A percentile compares a stretch with the other conserved stretches of the same genome.
Evolutionary conservation across 2,113 vertebrate species (phyloP).

Genomic region (Numenius arquata): DNA sequence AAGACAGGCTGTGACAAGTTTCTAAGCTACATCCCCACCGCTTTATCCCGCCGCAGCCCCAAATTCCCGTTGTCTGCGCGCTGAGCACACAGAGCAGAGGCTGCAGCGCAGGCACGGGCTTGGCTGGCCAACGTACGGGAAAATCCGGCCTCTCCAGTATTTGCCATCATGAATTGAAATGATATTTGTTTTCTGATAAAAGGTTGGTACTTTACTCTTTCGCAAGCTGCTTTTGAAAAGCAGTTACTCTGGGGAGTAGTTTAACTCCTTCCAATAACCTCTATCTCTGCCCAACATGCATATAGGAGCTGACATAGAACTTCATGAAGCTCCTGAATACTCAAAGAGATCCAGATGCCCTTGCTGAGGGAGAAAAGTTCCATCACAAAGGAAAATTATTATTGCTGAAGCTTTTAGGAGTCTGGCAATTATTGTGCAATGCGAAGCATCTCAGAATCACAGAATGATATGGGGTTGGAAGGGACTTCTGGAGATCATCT

Average conservation of each 20-base stretch:
- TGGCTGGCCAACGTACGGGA: not conserved
- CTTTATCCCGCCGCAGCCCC: not conserved
- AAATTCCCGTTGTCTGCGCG: not conserved
- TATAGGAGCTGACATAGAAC: not conserved
- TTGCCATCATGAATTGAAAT: not conserved
- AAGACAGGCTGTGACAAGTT: slow-evolving; percentile 7
- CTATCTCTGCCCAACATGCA: accelerated
- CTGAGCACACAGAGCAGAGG: not conserved
- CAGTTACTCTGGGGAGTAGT: not conserved
- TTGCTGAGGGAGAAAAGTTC: not conserved
- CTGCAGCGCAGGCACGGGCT: not conserved
- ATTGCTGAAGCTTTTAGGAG: not conserved
- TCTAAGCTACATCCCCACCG: not conserved
- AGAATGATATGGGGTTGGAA: no score
- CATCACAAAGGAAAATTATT: not conserved
- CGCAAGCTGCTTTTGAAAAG: not conserved
- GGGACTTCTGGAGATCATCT: no score
- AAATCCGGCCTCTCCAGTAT: not conserved
- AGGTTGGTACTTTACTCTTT: slow-evolving; percentile 47
- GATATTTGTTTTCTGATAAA: slow-evolving; percentile 52
- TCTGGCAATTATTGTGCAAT: not conserved
- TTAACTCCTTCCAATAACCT: slow-evolving; percentile 17
- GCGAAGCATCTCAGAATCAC: not conserved
- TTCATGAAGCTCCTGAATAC: not conserved
- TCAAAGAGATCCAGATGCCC: not conserved